These are phyloP conservation scores for Volucella inflata DNA, from an alignment of 2,888 invertebrate species.

Conservation along the genomic window DNA sequence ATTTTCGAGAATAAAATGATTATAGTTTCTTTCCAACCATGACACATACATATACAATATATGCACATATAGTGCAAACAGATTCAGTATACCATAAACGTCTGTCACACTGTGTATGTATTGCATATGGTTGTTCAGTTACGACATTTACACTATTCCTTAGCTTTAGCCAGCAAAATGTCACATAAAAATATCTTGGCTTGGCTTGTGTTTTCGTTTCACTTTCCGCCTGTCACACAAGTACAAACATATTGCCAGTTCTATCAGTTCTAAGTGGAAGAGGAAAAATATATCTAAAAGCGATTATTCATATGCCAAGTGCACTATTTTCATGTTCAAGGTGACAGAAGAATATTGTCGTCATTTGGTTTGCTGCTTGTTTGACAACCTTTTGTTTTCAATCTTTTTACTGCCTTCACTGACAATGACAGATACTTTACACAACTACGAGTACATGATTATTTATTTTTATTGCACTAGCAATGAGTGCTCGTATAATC, in stretches of 20 bases:
- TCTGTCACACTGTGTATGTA: background rate
- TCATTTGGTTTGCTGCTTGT: constrained; percentile 31
- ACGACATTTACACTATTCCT: constrained; percentile 7
- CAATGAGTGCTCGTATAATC: too few species aligned
- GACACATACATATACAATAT: too few species aligned
- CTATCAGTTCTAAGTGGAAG: constrained; percentile 21
- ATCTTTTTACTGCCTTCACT: constrained; percentile 32
- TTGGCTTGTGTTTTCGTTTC: constrained; percentile 42
- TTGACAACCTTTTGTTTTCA: constrained; percentile 59
- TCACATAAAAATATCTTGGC: constrained; percentile 60
- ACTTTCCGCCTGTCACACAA: constrained; percentile 51
- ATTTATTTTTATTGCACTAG: constrained; percentile 1
- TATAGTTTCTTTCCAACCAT: too few species aligned
- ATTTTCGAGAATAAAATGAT: too few species aligned
- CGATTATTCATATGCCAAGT: constrained; percentile 71
- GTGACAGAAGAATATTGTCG: constrained; percentile 65
- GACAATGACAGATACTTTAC: constrained; percentile 3
- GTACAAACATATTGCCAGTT: constrained; percentile 19
- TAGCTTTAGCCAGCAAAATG: constrained; percentile 38
- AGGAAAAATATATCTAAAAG: constrained; percentile 45
- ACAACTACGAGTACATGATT: constrained; percentile 11
- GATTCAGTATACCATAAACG: constrained; percentile 25
- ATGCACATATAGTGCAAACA: background rate
- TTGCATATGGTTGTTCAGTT: background rate
- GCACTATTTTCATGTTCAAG: constrained; percentile 75